phyloP scores from a whole-genome alignment of 2,888 invertebrate genomes.

The Malthinus seriepunctatus region DNA sequence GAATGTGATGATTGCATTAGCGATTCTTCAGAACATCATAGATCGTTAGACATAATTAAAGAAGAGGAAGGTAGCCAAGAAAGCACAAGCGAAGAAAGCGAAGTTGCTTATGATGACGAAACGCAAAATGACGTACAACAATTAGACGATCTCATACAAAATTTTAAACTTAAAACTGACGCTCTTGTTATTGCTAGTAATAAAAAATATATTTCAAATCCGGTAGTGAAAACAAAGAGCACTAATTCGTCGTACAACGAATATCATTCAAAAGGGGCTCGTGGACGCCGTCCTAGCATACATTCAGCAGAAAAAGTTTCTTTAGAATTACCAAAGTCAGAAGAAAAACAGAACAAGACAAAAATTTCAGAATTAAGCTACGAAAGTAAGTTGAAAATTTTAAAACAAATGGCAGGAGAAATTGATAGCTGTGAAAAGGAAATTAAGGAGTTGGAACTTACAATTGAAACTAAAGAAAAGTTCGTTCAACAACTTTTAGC shows the following conservation, averaged over 20 bases:
- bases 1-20: slow-evolving; percentile 85
- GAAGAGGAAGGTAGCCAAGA: slow-evolving; percentile 55
- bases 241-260: slow-evolving; percentile 43
- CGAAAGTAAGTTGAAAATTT: slow-evolving; percentile 45
- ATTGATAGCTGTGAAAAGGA: slow-evolving; percentile 70
- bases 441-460: slow-evolving; percentile 69
- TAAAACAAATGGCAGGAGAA: slow-evolving; percentile 56
- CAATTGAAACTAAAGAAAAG: slow-evolving; percentile 74
- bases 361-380: slow-evolving; percentile 27
- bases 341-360: background rate
- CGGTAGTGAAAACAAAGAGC: slow-evolving; percentile 39
- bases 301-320: slow-evolving; percentile 49
- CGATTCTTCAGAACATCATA: slow-evolving; percentile 57
- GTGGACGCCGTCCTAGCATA: slow-evolving; percentile 52
- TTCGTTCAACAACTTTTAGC: slow-evolving; percentile 70
- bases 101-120: slow-evolving; percentile 57
- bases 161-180: slow-evolving; percentile 73
- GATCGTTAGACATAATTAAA: slow-evolving; percentile 61
- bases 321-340: background rate
- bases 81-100: slow-evolving; percentile 54
- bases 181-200: slow-evolving; percentile 60
- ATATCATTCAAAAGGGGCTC: slow-evolving; percentile 48
- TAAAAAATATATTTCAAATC: slow-evolving; percentile 9
- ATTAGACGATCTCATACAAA: slow-evolving; percentile 71
- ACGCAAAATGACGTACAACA: slow-evolving; percentile 71